Evolutionary conservation across 2,888 invertebrate genomes (phyloP).

Genomic region (Eugnorisma glareosa): DNA sequence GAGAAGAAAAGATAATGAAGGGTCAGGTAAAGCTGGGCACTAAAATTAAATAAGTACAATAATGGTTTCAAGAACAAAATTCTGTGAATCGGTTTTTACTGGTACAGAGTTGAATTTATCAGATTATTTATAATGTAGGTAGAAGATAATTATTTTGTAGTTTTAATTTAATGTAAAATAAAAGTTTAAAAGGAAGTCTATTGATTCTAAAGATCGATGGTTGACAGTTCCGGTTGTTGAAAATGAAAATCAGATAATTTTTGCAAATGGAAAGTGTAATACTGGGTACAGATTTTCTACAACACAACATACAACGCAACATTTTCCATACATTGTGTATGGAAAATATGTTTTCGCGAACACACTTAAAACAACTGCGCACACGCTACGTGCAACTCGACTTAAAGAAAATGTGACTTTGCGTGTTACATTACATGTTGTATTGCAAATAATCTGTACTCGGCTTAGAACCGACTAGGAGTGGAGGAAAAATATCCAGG

Average conservation of each 20-base stretch:
- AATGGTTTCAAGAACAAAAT: background rate
- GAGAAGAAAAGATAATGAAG: background rate
- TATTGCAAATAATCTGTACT: background rate
- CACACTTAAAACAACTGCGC: background rate
- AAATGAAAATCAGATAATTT: too few relatives aligned
- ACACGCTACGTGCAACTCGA: background rate
- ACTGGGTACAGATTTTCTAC: background rate
- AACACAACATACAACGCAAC: background rate
- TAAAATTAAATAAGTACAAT: background rate
- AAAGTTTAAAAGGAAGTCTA: background rate
- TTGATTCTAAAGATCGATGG: background rate
- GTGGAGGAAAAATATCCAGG: background rate
- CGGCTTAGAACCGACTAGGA: too few relatives aligned
- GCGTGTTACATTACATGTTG: background rate
- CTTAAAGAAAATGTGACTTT: background rate
- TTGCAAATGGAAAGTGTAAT: background rate
- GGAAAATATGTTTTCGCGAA: too few relatives aligned
- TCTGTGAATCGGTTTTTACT: slow-evolving; percentile 17
- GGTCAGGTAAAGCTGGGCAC: background rate
- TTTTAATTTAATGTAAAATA: slow-evolving; percentile 29
- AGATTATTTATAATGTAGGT: slow-evolving; percentile 42
- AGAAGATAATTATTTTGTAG: slow-evolving; percentile 31
- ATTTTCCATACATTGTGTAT: background rate
- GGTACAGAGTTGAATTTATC: slow-evolving; percentile 26
- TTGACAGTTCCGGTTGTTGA: background rate